Percentiles rank a stretch among this genome's conserved stretches.
Conservation (phyloP, 30 jellyfish, hydroid and myxozoan genomes). For the Sanderia malayensis region DNA sequence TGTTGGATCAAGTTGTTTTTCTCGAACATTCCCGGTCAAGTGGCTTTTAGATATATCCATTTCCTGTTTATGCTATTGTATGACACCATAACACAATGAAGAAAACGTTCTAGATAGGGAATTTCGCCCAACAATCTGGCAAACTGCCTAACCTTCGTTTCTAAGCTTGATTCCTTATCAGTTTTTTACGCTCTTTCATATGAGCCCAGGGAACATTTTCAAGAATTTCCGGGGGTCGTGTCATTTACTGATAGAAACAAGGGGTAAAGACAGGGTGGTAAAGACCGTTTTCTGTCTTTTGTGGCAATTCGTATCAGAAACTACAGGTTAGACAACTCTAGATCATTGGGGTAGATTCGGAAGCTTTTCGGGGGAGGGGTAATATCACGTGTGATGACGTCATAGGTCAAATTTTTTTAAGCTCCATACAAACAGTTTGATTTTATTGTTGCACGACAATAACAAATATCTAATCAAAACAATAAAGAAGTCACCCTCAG, state of each 20-base stretch:
- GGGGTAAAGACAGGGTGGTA: no score
- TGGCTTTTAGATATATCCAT: no score
- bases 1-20: no score
- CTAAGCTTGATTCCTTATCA: constrained; percentile 13
- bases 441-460: constrained; percentile 8
- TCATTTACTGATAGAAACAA: no score
- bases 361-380: constrained; percentile 14
- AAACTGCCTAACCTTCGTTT: constrained; percentile 16
- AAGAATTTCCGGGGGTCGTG: constrained; percentile 15
- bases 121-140: constrained; percentile 21
- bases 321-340: constrained; percentile 11
- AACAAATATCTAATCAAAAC: constrained; percentile 4
- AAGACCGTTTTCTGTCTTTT: constrained; percentile 13
- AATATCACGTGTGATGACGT: constrained; percentile 14
- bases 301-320: constrained; percentile 9
- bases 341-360: constrained; percentile 12
- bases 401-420: constrained; percentile 3
- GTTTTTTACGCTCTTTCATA: constrained; percentile 14
- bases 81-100: no score
- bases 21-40: no score
- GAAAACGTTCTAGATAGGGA: no score
- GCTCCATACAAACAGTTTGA: constrained; percentile 4
- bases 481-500: neutral
- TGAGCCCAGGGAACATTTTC: constrained; percentile 18
- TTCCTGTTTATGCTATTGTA: no score